These are phyloP conservation scores for Seladonia tumulorum DNA, from an alignment of 2,888 invertebrate genomes.

Conservation along the genomic window DNA sequence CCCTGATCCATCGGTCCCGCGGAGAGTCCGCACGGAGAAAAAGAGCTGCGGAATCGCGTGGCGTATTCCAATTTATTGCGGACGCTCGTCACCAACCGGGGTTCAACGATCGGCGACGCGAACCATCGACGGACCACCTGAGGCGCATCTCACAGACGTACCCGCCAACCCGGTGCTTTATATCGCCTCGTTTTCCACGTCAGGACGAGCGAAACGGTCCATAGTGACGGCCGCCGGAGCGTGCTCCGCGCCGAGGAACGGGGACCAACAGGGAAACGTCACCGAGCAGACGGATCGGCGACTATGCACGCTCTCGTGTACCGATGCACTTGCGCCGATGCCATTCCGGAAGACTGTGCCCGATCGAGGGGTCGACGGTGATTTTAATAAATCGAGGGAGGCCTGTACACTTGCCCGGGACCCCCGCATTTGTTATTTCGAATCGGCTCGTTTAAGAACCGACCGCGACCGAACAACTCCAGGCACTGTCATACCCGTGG, in stretches of 20 bases:
- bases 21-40: background rate
- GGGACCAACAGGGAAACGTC: constrained; percentile 56
- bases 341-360: constrained; percentile 37
- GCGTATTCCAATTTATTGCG: constrained; percentile 77
- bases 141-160: constrained; percentile 56
- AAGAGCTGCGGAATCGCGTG: constrained; percentile 58
- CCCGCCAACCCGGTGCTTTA: constrained; percentile 61
- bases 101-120: constrained; percentile 55
- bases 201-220: constrained; percentile 53
- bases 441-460: background rate
- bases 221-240: constrained; percentile 47
- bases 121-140: constrained; percentile 69
- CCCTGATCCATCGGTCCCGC: constrained; percentile 32
- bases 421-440: background rate
- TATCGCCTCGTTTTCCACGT: constrained; percentile 69
- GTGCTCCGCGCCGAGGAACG: constrained; percentile 13
- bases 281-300: constrained; percentile 66
- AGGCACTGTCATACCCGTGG: background rate
- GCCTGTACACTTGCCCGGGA: background rate
- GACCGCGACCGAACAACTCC: background rate
- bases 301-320: constrained; percentile 32
- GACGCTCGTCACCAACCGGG: constrained; percentile 58
- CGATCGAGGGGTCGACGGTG: constrained; percentile 7
- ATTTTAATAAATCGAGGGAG: constrained; percentile 45
- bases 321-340: constrained; percentile 43